A percentile compares a stretch with the other conserved stretches of the same genome.
phyloP scores from a whole-genome alignment of 1,140 invertebrate genomes.

The Penaeus vannamei region DNA sequence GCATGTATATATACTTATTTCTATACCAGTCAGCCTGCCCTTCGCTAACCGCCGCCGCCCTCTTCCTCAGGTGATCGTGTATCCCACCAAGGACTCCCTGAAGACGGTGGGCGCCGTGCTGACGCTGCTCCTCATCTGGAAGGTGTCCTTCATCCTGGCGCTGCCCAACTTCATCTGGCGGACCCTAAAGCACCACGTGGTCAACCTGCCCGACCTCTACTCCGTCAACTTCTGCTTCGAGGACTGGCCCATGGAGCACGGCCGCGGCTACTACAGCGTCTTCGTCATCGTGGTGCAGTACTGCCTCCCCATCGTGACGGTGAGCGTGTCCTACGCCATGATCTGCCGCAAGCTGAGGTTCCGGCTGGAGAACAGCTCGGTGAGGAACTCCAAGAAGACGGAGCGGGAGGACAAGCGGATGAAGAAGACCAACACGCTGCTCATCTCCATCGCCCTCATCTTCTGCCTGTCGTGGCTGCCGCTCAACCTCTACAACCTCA shows the following conservation, averaged over 20 bases:
- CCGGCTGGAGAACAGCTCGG: slow-evolving; percentile 70
- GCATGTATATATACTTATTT: too few relatives aligned
- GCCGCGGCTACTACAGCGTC: slow-evolving; percentile 85
- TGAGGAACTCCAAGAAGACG: slow-evolving; percentile 45
- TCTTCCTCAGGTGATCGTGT: slow-evolving; percentile 83
- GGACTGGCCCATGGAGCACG: slow-evolving; percentile 82
- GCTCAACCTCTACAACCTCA: slow-evolving; percentile 76
- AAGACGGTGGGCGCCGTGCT: slow-evolving; percentile 82
- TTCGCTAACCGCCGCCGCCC: background rate
- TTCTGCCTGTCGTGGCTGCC: slow-evolving; percentile 77
- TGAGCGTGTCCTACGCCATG: slow-evolving; percentile 77
- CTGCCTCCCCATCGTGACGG: slow-evolving; percentile 85
- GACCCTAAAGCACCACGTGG: slow-evolving; percentile 77
- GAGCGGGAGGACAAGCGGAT: slow-evolving; percentile 61
- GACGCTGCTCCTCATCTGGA: slow-evolving; percentile 85
- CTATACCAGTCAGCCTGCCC: background rate
- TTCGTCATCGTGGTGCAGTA: slow-evolving; percentile 84
- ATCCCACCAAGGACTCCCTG: slow-evolving; percentile 84
- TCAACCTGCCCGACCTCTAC: slow-evolving; percentile 75
- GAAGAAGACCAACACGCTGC: slow-evolving; percentile 74
- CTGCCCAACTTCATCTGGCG: slow-evolving; percentile 85
- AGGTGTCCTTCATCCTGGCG: slow-evolving; percentile 82
- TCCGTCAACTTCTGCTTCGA: slow-evolving; percentile 83
- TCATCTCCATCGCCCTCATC: slow-evolving; percentile 74
- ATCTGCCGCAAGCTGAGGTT: slow-evolving; percentile 77